Evolutionary conservation across 2,113 vertebrate genomes (phyloP).

Genomic region (Gopherus flavomarginatus): DNA sequence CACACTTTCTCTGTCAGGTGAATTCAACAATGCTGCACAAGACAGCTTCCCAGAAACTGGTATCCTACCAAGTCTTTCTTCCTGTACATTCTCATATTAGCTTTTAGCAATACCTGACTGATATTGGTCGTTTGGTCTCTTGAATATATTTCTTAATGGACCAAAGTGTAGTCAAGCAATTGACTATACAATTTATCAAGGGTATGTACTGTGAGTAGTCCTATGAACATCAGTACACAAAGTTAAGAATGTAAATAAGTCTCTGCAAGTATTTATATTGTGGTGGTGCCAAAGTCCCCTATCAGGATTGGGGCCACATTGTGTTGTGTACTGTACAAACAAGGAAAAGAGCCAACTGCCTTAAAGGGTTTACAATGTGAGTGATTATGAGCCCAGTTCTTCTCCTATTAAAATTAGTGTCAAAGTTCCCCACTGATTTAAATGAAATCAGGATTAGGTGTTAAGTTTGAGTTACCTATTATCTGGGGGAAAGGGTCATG

Average conservation of each 20-base stretch:
- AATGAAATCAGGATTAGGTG: background rate
- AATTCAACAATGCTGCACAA: too few relatives aligned
- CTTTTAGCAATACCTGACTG: background rate
- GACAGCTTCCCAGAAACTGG: too few relatives aligned
- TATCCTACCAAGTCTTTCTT: background rate
- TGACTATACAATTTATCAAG: background rate
- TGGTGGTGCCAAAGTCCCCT: background rate
- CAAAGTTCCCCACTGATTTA: background rate
- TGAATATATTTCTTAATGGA: background rate
- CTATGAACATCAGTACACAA: background rate
- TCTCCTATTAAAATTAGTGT: rapidly evolving
- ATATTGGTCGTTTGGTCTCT: background rate
- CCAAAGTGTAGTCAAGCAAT: background rate
- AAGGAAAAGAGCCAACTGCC: background rate
- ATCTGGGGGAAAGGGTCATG: background rate
- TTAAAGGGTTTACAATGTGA: background rate
- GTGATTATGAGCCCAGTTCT: background rate
- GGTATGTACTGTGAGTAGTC: rapidly evolving
- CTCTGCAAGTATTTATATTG: background rate
- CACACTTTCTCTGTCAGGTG: too few relatives aligned
- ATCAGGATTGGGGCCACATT: background rate
- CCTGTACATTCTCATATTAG: background rate
- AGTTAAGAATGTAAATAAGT: background rate
- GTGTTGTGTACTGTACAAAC: background rate
- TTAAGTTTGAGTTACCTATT: background rate